Evolutionary conservation across 2,888 invertebrate species (phyloP), one percentile per base, ranked within the genome.

Genomic region (Drosophila ezoana): DNA sequence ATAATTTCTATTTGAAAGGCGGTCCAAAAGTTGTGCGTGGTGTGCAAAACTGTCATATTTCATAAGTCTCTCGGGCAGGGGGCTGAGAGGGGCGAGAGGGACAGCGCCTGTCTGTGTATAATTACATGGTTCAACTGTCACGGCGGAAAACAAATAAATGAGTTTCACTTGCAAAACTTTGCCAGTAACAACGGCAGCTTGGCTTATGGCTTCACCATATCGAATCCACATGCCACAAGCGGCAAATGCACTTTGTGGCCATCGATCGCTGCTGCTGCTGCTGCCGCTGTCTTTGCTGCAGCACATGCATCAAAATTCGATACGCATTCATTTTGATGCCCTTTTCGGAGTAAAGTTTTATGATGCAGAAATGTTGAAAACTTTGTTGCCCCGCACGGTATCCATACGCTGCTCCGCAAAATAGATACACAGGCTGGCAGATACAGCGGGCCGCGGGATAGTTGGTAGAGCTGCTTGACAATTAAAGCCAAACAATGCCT

Each of bases 121-220:
- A 85, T 87, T 85, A 85, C 78, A 87, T 81, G 87, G 81, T 87
- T 87, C 87, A 84, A 84, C 81, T 84, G 85, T 87, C 85, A 78
- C 72, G 71, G 48, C 74, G 76, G 66, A 81, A 87, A 80, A 80
- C 85, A 85, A 84, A 85, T 84, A 87, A 87, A 85, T 84, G 79
- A 87, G 81, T 87, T 87, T 81, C 57, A 43, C 63, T 74, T 47
- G 51, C 48, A 59, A 70, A 79, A 80, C 59, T 79, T 79, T 76
- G 57, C 40, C 51, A 41, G 49, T 20, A 35, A 47, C 51, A 43
- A 41, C 48, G 41, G 41, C 65, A 53, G 53, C 65, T 63, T 63
- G 53, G 56, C 48, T 57, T 56, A 44, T 58, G 40, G 35, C 40
- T 33, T 18, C 49, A 71, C 54, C 71, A 72, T 53, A 66, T 41